Conservation (phyloP, 1,140 invertebrate genomes). For the Drosophila pectinifera region DNA sequence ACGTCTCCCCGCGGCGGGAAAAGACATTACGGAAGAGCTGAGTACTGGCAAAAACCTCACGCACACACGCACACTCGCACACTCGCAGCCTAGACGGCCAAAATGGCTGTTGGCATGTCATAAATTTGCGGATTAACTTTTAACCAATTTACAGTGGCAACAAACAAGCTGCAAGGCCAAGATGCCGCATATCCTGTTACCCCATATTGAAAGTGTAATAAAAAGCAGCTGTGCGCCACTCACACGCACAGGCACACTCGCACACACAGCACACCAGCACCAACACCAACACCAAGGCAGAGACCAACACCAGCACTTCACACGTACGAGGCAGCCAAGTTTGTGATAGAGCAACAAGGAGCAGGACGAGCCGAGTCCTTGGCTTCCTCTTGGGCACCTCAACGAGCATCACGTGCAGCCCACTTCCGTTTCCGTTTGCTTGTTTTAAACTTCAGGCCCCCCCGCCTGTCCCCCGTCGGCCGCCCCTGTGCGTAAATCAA, state of each 20-base stretch:
- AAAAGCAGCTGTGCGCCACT: constrained; percentile 71
- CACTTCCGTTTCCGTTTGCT: constrained; percentile 81
- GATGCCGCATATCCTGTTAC: constrained; percentile 59
- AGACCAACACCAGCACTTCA: constrained; percentile 8
- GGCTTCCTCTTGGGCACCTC: constrained; percentile 71
- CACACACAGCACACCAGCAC: constrained; percentile 9
- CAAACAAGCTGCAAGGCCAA: constrained; percentile 58
- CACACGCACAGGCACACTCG: constrained; percentile 24
- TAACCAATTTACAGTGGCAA: constrained; percentile 80
- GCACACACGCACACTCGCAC: constrained; percentile 26
- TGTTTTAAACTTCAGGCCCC: constrained; percentile 73
- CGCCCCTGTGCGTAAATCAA: constrained; percentile 69
- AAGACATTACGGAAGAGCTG: constrained; percentile 11
- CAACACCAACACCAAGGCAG: constrained; percentile 18
- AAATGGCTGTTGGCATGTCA: constrained; percentile 81
- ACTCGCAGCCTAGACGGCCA: constrained; percentile 26
- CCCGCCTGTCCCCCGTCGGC: neutral
- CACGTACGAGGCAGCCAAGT: constrained; percentile 38
- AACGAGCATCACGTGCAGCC: constrained; percentile 82
- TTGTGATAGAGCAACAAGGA: constrained; percentile 50
- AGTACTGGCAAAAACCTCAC: constrained; percentile 22
- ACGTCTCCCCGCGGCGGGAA: constrained; percentile 37
- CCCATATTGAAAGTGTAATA: constrained; percentile 81
- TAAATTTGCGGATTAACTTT: constrained; percentile 82
- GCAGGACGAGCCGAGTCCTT: constrained; percentile 44